A percentile compares a stretch with the other conserved stretches of the same genome.
Evolutionary conservation across 2,113 vertebrate genomes (phyloP).

Genomic region (Cathartes aura): DNA sequence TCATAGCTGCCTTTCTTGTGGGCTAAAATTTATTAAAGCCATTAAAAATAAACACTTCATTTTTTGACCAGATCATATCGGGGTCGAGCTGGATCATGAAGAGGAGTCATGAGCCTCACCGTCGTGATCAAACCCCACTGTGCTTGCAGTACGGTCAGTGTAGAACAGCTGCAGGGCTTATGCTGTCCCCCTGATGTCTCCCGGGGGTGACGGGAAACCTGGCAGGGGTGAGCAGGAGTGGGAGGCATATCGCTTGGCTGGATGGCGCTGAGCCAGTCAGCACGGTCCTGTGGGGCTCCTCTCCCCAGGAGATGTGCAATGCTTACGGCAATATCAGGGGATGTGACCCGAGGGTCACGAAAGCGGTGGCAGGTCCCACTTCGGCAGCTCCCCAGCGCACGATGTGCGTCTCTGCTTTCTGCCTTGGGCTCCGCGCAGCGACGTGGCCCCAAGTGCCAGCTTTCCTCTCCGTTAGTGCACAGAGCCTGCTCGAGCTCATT

Average conservation of each 20-base stretch:
- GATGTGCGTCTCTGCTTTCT: not conserved
- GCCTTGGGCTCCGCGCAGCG: not conserved
- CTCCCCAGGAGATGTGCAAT: not conserved
- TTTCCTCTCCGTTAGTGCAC: not conserved
- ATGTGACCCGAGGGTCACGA: not conserved
- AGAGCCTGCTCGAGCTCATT: not conserved
- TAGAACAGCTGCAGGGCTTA: not conserved
- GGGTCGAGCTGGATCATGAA: accelerated
- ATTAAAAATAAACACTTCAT: not conserved
- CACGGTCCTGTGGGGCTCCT: not conserved
- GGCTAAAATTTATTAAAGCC: not conserved
- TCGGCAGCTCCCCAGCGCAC: not conserved
- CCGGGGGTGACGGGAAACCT: not conserved
- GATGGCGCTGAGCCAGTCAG: too few relatives aligned
- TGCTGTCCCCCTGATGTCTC: too few relatives aligned
- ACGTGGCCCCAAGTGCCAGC: not conserved
- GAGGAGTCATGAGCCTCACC: not conserved
- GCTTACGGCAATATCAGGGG: not conserved
- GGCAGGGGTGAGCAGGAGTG: not conserved
- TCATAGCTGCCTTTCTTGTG: not conserved
- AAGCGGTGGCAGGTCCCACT: not conserved
- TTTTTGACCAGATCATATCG: not conserved
- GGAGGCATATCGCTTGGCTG: not conserved
- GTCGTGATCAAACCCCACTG: not conserved
- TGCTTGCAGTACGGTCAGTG: not conserved